These are phyloP conservation scores for Diuraphis noxia DNA, from an alignment of 1,140 invertebrate species.

Conservation along the genomic window DNA sequence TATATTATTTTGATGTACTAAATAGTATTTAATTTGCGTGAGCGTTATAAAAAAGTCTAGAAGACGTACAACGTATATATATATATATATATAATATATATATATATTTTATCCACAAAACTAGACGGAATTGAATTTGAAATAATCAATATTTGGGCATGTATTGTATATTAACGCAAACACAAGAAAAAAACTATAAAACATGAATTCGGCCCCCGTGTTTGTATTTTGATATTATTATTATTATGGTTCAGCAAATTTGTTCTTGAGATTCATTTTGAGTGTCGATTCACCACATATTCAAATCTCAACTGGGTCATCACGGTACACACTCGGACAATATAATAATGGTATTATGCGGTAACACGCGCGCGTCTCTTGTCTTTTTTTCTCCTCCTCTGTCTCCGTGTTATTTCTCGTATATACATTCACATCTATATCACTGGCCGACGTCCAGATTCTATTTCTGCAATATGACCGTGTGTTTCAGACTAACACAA, in stretches of 20 bases:
- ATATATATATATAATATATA: too few species aligned
- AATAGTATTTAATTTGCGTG: too few species aligned
- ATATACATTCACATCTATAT: background rate
- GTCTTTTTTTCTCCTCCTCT: conserved; percentile 33
- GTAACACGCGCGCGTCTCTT: background rate
- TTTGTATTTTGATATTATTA: background rate
- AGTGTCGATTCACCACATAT: background rate
- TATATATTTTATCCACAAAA: background rate
- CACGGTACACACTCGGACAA: background rate
- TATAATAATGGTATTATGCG: conserved; percentile 37
- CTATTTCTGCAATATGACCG: conserved; percentile 39
- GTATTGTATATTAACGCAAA: background rate
- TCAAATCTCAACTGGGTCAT: conserved; percentile 22
- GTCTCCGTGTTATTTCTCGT: background rate
- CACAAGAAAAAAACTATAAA: background rate
- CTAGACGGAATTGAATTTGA: background rate
- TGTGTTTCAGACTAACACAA: conserved; percentile 43
- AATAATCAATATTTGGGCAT: background rate
- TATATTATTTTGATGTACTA: too few species aligned
- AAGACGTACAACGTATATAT: too few species aligned
- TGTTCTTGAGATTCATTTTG: background rate
- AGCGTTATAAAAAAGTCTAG: too few species aligned
- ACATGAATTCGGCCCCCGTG: background rate
- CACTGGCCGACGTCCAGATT: background rate
- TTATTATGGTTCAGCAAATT: background rate